These are phyloP conservation scores for Pangasianodon gigas DNA, from an alignment of 2,113 vertebrate species.

Conservation along the genomic window DNA sequence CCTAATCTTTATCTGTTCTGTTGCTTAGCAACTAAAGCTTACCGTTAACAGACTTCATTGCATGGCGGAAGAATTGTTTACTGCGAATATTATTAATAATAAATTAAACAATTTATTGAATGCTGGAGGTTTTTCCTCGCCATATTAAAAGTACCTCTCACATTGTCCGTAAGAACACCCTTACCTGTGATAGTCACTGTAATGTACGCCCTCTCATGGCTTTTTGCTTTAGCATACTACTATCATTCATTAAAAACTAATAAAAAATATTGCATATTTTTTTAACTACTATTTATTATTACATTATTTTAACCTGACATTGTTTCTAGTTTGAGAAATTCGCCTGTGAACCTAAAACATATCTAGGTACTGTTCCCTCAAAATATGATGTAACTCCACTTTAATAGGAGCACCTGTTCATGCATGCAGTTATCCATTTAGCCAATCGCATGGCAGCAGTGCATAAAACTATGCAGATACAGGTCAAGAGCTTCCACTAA, in stretches of 20 bases:
- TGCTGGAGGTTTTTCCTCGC: neutral
- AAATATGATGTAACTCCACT: neutral
- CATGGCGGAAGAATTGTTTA: neutral
- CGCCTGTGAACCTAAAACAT: neutral
- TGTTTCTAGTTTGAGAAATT: neutral
- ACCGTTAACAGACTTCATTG: neutral
- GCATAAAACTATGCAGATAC: neutral
- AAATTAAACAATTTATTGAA: neutral
- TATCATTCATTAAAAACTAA: neutral
- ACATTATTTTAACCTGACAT: neutral
- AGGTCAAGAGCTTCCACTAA: neutral
- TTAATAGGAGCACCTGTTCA: neutral
- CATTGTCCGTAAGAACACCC: no score
- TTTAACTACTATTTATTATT: neutral
- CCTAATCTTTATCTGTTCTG: neutral
- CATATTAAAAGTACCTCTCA: neutral
- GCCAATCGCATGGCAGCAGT: neutral
- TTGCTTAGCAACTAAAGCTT: neutral
- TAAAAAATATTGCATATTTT: neutral
- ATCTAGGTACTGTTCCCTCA: neutral
- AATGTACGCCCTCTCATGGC: neutral
- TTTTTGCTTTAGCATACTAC: neutral
- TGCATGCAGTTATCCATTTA: neutral
- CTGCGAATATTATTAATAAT: neutral
- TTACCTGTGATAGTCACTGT: neutral